phyloP scores from a whole-genome alignment of 2,797 vertebrate species.

The Xenopus petersii region DNA sequence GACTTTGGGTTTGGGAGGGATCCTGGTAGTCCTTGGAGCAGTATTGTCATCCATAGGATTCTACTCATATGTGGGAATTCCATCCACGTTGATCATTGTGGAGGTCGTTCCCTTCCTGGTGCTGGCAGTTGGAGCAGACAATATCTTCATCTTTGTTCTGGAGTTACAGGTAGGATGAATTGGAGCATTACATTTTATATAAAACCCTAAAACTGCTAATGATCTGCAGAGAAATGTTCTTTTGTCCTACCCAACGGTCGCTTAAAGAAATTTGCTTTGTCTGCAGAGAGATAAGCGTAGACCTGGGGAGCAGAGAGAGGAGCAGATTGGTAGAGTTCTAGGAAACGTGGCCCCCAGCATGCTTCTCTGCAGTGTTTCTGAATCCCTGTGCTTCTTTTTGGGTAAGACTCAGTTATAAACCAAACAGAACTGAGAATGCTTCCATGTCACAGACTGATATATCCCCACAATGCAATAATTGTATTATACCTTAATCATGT shows the following conservation, averaged over 20 bases:
- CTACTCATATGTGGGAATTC: slow-evolving; percentile 81
- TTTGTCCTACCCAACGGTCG: background rate
- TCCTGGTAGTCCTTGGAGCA: slow-evolving; percentile 79
- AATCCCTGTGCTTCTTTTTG: slow-evolving; percentile 87
- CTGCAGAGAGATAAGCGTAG: slow-evolving; percentile 72
- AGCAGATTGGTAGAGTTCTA: slow-evolving; percentile 83
- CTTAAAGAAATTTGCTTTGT: background rate
- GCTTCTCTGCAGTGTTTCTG: slow-evolving; percentile 89
- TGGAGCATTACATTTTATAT: background rate
- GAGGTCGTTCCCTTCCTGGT: slow-evolving; percentile 95
- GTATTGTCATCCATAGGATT: slow-evolving; percentile 86
- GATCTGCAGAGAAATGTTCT: background rate
- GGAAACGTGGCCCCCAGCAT: slow-evolving; percentile 89
- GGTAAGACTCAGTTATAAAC: slow-evolving; percentile 63
- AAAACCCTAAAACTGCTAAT: background rate
- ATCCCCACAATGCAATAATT: no score
- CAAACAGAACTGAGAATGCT: no score
- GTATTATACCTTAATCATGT: no score
- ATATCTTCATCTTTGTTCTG: slow-evolving; percentile 94
- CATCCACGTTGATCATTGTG: slow-evolving; percentile 85
- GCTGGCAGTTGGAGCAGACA: slow-evolving; percentile 89
- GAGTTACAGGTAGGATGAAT: slow-evolving; percentile 79
- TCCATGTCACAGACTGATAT: no score
- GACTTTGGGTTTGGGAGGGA: slow-evolving; percentile 84
- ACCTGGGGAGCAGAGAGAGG: slow-evolving; percentile 72